phyloP scores from a whole-genome alignment of 2,113 vertebrate species.

The Piaya cayana region DNA sequence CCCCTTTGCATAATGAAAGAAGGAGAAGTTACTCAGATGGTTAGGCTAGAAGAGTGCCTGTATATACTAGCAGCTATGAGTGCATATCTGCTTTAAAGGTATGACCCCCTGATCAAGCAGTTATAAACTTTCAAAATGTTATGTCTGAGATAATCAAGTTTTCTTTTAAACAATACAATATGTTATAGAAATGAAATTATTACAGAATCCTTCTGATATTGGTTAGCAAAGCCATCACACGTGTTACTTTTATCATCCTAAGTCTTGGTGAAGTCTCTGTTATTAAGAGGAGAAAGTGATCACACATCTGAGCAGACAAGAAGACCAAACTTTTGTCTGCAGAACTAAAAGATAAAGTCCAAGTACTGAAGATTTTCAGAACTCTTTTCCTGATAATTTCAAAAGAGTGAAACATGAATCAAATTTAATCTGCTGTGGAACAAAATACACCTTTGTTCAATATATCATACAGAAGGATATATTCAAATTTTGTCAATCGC shows the following conservation, averaged over 20 bases:
- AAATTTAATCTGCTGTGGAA: background rate
- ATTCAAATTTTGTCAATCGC: background rate
- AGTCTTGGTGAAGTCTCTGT: background rate
- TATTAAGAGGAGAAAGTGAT: background rate
- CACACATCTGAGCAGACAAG: background rate
- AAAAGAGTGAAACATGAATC: background rate
- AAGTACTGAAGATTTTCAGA: background rate
- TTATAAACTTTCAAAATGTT: background rate
- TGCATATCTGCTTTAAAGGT: background rate
- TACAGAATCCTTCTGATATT: background rate
- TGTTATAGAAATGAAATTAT: background rate
- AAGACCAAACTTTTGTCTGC: background rate
- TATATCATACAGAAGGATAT: background rate
- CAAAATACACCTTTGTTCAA: background rate
- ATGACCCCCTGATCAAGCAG: background rate
- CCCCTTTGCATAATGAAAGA: background rate
- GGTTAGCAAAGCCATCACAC: background rate
- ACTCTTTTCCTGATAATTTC: background rate
- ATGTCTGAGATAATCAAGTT: background rate
- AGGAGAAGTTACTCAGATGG: background rate
- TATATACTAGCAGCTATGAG: background rate
- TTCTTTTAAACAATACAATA: background rate
- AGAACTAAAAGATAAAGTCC: background rate
- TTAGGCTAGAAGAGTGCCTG: background rate
- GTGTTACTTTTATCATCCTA: background rate